Base-by-base conservation (phyloP, 2,797 vertebrate species). In the Chelonia mydas region DNA sequence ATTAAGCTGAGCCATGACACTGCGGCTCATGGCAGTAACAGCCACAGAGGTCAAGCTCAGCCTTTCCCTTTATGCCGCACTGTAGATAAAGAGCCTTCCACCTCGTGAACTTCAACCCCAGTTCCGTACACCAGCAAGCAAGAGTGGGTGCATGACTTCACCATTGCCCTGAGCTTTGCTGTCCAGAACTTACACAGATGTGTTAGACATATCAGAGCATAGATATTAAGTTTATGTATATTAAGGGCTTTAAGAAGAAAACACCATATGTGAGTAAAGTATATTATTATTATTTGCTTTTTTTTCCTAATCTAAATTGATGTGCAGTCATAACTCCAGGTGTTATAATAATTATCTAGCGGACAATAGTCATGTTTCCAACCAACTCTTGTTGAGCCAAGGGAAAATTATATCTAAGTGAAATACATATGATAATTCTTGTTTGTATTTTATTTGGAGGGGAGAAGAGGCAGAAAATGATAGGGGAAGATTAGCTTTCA, bases 401-500 rank as follows among this genome's bases (percentile, higher is more conserved):
- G 13, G 76, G 23, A 45, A 47, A 76, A 47, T 15, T 13, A 8
- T 28, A 27, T 76, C n/a, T 28, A 12, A 45, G 37, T 45, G 33
- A 53, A 45, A 16, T 5, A 41, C 10, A 15, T 19, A 65, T 50
- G n/a, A 83, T n/a, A 19, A 61, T 47, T 53, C 21, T 65, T n/a
- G 45, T 54, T 57, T 53, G 33, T 49, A 11, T 81, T 41, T 49
- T 37, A 37, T 49, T 51, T 10, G 6, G 1, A 17, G 76, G 6
- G 3, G 45, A 2, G 47, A 37, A 53, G 72, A 65, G 77, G 33
- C 11, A 50, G 57, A 53, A 7, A 15, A 33, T 15, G 2, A 25
- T 45, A 27, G 6, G 81, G 53, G 11, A 7, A 12, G 87, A 33
- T 5, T 3, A 12, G 2, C 19, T 33, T 0, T 51, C 7, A 33